Conservation (phyloP, 2,797 vertebrate species). For the Anguilla marmorata region DNA sequence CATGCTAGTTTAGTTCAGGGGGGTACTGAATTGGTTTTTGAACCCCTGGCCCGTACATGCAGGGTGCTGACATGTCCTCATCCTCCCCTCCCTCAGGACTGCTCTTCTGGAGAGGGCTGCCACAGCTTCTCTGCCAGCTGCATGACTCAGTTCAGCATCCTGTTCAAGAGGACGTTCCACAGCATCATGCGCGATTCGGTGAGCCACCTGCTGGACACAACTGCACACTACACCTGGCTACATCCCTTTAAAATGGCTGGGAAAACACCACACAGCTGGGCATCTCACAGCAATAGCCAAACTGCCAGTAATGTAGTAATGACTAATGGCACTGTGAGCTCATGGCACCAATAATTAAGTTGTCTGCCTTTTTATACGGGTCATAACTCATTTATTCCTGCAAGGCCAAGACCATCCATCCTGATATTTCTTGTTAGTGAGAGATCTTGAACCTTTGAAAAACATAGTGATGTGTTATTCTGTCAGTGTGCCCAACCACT, state of each 20-base stretch:
- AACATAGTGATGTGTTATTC: neutral
- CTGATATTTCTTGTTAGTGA: neutral
- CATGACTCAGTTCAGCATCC: slow-evolving; percentile 90
- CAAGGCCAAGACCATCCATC: neutral
- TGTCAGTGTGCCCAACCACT: neutral
- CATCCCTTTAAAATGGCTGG: neutral
- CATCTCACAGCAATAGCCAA: neutral
- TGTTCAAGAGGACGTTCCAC: slow-evolving; percentile 89
- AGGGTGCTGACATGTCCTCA: neutral
- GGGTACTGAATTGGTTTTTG: neutral
- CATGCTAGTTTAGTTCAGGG: neutral
- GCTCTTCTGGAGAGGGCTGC: slow-evolving; percentile 69
- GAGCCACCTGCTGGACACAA: slow-evolving; percentile 54
- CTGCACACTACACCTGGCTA: neutral
- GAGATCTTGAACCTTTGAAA: neutral
- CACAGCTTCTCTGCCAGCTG: slow-evolving; percentile 94
- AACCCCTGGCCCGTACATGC: neutral
- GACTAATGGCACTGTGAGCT: neutral
- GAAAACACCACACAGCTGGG: neutral
- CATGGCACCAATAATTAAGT: neutral
- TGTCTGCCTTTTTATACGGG: neutral
- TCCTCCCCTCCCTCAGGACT: slow-evolving; percentile 20
- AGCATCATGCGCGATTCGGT: slow-evolving; percentile 92
- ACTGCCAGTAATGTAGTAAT: neutral
- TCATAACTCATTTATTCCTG: neutral